phyloP scores from a whole-genome alignment of 2,888 invertebrate species.

The Aquatica leii region DNA sequence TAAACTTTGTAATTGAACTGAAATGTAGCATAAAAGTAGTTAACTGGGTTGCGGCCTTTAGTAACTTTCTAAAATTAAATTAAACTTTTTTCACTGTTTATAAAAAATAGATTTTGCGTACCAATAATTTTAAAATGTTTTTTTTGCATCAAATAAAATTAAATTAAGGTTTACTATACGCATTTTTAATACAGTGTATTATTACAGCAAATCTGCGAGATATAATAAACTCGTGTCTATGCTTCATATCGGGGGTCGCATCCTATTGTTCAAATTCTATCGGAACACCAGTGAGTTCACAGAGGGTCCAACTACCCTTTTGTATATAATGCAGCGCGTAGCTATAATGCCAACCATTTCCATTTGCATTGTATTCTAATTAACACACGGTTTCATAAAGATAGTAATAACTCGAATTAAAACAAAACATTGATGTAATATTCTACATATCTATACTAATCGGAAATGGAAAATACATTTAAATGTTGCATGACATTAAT shows the following conservation, averaged over 20 bases:
- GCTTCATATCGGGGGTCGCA: slow-evolving; percentile 49
- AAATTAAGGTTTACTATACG: too few species aligned
- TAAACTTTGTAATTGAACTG: slow-evolving; percentile 7
- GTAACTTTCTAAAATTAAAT: background rate
- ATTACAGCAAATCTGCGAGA: slow-evolving; percentile 48
- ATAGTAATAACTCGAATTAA: slow-evolving; percentile 5
- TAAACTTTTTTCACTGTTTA: background rate
- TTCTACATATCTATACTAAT: too few species aligned
- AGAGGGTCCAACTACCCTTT: slow-evolving; percentile 47
- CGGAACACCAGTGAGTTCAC: slow-evolving; percentile 58
- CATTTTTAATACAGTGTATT: slow-evolving; percentile 39
- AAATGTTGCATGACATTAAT: too few species aligned
- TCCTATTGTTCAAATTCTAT: slow-evolving; percentile 53
- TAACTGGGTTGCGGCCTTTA: background rate
- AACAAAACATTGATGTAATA: too few species aligned
- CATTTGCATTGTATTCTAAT: slow-evolving; percentile 57
- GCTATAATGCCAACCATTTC: slow-evolving; percentile 53
- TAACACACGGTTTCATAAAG: slow-evolving; percentile 49
- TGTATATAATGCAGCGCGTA: slow-evolving; percentile 49
- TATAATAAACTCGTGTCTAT: slow-evolving; percentile 47
- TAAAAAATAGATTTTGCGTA: background rate
- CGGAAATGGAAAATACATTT: too few species aligned
- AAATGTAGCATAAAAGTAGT: background rate
- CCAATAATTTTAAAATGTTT: too few species aligned
- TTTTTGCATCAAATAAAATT: too few species aligned